These are phyloP conservation scores for Aix galericulata DNA, from an alignment of 2,113 vertebrate species.

Conservation along the genomic window DNA sequence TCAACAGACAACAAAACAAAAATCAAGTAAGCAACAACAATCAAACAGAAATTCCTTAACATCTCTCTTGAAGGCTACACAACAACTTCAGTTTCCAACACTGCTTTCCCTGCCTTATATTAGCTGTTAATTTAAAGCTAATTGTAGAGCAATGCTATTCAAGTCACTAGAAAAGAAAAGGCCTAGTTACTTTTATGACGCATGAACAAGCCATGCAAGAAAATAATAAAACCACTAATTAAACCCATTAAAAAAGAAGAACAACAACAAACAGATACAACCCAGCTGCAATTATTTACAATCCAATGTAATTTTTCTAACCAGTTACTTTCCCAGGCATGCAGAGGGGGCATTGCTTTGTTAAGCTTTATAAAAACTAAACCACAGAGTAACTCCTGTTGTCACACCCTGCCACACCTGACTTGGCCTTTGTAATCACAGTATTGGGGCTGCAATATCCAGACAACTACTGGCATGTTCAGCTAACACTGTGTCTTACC, in stretches of 20 bases:
- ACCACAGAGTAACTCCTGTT: neutral
- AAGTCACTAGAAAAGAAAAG: slow-evolving; percentile 3
- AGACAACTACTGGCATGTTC: neutral
- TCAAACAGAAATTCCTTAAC: neutral
- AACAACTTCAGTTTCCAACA: neutral
- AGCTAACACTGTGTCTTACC: neutral
- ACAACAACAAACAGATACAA: neutral
- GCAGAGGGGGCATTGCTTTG: neutral
- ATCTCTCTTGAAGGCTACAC: neutral
- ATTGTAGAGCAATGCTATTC: neutral
- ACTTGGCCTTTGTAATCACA: neutral
- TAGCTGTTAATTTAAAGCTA: slow-evolving; percentile 22
- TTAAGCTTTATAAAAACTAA: neutral
- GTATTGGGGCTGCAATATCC: neutral
- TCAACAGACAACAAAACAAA: neutral
- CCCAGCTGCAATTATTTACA: neutral
- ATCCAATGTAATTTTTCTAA: neutral
- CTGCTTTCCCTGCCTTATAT: neutral
- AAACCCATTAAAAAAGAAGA: neutral
- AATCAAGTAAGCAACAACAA: neutral
- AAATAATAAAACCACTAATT: slow-evolving; percentile 20
- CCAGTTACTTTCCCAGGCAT: neutral
- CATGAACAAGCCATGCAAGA: neutral
- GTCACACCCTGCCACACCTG: neutral
- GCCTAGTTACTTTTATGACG: neutral